Evolutionary conservation across 30 jellyfish, hydroid and myxozoan genomes (phyloP).

Genomic region (Chironex yamaguchii): DNA sequence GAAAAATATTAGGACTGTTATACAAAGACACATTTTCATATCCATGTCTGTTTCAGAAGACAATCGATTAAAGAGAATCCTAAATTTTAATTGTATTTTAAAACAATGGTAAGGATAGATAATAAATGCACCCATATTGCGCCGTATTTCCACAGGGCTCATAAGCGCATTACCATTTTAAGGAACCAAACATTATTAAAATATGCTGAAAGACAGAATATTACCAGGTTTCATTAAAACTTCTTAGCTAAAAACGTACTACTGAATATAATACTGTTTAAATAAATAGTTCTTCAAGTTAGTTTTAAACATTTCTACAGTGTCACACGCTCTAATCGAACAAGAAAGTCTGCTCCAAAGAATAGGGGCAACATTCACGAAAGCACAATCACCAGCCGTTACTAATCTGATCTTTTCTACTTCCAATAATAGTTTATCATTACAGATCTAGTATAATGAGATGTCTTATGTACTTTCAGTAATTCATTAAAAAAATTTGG

Average conservation of each 20-base stretch:
- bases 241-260: background rate
- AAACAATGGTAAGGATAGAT: too few relatives aligned
- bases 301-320: constrained; percentile 13
- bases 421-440: constrained; percentile 5
- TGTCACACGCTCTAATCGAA: background rate
- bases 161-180: constrained; percentile 33
- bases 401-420: background rate
- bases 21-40: too few relatives aligned
- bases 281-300: constrained; percentile 6
- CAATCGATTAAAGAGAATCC: too few relatives aligned
- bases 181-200: too few relatives aligned
- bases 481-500: background rate
- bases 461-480: background rate
- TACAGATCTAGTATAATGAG: background rate
- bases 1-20: too few relatives aligned
- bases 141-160: constrained; percentile 38
- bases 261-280: background rate
- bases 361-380: constrained; percentile 1
- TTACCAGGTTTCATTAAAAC: too few relatives aligned
- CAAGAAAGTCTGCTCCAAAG: constrained; percentile 20
- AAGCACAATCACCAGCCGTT: constrained; percentile 29
- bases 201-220: too few relatives aligned
- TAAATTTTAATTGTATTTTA: too few relatives aligned
- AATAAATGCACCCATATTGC: constrained; percentile 14
- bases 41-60: too few relatives aligned